Percentiles rank a stretch among this genome's conserved stretches.
Evolutionary conservation across 2,113 vertebrate species (phyloP).

Genomic region (Falco punctatus): DNA sequence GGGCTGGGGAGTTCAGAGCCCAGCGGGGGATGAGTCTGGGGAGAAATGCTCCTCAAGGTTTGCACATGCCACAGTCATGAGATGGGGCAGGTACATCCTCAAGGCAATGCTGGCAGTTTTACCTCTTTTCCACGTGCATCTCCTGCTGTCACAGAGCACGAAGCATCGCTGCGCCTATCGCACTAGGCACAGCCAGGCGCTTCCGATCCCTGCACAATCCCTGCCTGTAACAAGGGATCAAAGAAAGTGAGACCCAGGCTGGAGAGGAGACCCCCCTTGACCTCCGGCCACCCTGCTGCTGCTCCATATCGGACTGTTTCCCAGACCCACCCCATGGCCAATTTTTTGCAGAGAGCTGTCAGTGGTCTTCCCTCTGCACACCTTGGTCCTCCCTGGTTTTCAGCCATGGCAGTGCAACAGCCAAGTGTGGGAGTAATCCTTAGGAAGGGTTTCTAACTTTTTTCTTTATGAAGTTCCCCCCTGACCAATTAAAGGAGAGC

Average conservation of each 20-base stretch:
- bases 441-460: not conserved
- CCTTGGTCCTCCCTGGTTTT: not conserved
- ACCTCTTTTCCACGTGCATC: conserved; percentile 20
- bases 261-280: not conserved
- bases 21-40: rapidly evolving
- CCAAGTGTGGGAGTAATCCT: not conserved
- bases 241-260: not conserved
- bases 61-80: not conserved
- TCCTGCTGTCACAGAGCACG: not conserved
- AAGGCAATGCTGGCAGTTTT: not conserved
- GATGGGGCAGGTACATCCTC: not conserved
- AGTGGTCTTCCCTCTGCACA: not conserved
- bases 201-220: not conserved
- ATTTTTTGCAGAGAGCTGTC: not conserved
- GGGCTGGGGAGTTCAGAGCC: not conserved
- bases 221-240: not conserved
- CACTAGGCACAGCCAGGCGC: not conserved
- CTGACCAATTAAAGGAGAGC: not conserved
- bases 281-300: not conserved
- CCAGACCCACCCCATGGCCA: not conserved
- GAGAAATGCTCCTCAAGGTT: not conserved
- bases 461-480: not conserved
- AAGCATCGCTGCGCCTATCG: not conserved
- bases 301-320: not conserved
- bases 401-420: not conserved